These are phyloP conservation scores for Phoenicopterus ruber DNA, from an alignment of 2,113 vertebrate genomes.

Conservation along the genomic window DNA sequence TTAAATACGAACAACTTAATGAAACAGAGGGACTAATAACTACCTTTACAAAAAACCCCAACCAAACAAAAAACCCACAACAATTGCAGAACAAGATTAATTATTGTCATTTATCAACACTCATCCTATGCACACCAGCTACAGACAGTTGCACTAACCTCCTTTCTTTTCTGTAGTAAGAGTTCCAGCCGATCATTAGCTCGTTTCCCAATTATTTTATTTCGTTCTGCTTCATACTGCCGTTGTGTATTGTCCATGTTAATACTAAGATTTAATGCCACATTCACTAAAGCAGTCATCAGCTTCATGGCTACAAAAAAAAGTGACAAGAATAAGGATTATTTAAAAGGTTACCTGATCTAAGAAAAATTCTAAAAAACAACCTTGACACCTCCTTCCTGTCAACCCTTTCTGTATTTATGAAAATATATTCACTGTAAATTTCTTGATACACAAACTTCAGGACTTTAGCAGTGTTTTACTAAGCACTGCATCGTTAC, in stretches of 20 bases:
- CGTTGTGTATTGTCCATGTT: constrained; percentile 99
- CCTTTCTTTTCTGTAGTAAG: constrained; percentile 95
- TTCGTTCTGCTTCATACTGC: constrained; percentile 95
- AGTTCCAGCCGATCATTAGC: constrained; percentile 95
- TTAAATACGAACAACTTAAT: background rate
- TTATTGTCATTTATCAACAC: background rate
- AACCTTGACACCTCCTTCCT: background rate
- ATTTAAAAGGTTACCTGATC: background rate
- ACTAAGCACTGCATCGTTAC: background rate
- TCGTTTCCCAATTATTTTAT: constrained; percentile 96
- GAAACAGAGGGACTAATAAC: background rate
- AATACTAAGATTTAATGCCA: constrained; percentile 98
- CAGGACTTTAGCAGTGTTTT: background rate
- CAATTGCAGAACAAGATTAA: background rate
- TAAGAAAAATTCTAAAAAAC: background rate
- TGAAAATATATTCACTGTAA: background rate
- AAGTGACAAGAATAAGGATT: background rate
- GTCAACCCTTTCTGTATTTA: background rate
- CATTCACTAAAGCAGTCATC: constrained; percentile 99
- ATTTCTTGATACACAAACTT: background rate
- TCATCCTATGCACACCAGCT: background rate
- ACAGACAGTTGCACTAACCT: constrained; percentile 78
- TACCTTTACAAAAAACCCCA: background rate
- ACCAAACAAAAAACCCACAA: no score
- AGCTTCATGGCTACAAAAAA: constrained; percentile 92